These are phyloP conservation scores for Rallus limicola DNA, from an alignment of 2,113 vertebrate genomes.

Conservation along the genomic window DNA sequence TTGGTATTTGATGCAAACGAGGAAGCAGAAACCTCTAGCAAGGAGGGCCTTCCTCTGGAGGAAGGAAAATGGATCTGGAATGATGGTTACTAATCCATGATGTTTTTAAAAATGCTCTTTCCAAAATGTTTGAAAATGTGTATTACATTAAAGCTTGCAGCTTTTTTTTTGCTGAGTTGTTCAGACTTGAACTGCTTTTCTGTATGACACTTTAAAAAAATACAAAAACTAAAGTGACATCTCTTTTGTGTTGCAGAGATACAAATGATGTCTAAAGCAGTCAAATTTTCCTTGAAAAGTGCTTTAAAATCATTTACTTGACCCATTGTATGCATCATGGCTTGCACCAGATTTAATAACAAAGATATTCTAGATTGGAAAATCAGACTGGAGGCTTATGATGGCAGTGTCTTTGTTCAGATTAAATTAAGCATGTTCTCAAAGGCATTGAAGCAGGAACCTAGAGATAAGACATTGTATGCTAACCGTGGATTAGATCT, in stretches of 20 bases:
- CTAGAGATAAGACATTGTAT: constrained; percentile 54
- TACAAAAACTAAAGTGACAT: background rate
- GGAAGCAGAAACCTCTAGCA: background rate
- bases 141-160: background rate
- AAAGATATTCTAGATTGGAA: constrained; percentile 43
- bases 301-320: constrained; percentile 13
- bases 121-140: background rate
- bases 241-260: background rate
- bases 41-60: background rate
- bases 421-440: constrained; percentile 74
- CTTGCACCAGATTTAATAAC: constrained; percentile 54
- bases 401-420: constrained; percentile 59
- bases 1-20: background rate
- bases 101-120: background rate
- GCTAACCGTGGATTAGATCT: constrained; percentile 56
- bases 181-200: background rate
- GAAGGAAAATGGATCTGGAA: background rate
- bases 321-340: background rate
- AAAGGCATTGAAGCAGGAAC: constrained; percentile 63
- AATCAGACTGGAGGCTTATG: constrained; percentile 28
- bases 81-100: background rate
- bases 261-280: background rate
- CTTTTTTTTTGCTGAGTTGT: background rate
- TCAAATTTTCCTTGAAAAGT: background rate
- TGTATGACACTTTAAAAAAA: background rate